These are phyloP conservation scores for Bembecia ichneumoniformis DNA, from an alignment of 2,888 invertebrate genomes.

Conservation along the genomic window DNA sequence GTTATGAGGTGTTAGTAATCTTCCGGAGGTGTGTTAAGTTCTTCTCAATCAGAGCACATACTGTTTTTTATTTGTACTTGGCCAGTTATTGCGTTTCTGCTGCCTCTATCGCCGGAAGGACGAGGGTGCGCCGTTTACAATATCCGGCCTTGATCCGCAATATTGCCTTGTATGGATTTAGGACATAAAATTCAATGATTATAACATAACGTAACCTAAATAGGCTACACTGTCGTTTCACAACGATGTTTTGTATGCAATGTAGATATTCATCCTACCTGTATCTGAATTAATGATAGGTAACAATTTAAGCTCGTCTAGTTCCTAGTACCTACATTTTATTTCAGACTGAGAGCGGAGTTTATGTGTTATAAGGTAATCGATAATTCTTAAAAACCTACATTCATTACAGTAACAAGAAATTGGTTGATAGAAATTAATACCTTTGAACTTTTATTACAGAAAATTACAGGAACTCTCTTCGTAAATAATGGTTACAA, in stretches of 20 bases:
- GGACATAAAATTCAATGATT: slow-evolving; percentile 44
- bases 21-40: no score
- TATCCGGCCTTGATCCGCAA: slow-evolving; percentile 42
- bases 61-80: not conserved
- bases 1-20: no score
- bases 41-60: not conserved
- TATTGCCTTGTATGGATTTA: slow-evolving; percentile 36
- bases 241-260: not conserved
- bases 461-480: no score
- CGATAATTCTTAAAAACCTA: no score
- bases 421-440: not conserved
- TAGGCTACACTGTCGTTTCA: slow-evolving; percentile 6
- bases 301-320: no score
- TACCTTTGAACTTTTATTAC: not conserved
- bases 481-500: no score
- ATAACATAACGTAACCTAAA: slow-evolving; percentile 19
- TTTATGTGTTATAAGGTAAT: no score
- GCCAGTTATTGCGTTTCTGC: not conserved
- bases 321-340: no score
- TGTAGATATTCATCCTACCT: no score
- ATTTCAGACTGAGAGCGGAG: no score
- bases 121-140: slow-evolving; percentile 29
- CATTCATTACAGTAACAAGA: not conserved
- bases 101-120: slow-evolving; percentile 16
- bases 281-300: no score